Evolutionary conservation across 2,888 invertebrate species (phyloP).

Genomic region (Ametastegia equiseti): DNA sequence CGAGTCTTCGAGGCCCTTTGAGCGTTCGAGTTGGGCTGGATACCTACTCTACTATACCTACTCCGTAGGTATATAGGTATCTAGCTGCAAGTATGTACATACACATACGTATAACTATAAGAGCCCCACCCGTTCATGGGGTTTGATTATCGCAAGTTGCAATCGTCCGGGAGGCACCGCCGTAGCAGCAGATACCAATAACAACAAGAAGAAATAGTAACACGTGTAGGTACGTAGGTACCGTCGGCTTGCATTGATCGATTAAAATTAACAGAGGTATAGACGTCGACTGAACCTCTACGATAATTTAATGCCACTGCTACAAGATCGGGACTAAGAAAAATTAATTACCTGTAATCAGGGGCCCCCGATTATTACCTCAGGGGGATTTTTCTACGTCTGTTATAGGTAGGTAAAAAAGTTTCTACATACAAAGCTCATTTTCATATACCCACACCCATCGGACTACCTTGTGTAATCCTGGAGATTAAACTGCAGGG

Average conservation of each 20-base stretch:
- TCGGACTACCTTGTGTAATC: not conserved
- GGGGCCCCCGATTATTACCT: not conserved
- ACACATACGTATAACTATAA: too few relatives aligned
- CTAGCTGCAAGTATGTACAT: not conserved
- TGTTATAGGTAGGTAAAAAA: too few relatives aligned
- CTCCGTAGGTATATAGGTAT: too few relatives aligned
- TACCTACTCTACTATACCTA: too few relatives aligned
- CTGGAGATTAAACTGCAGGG: conserved; percentile 4
- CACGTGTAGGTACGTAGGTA: not conserved
- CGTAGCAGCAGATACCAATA: not conserved
- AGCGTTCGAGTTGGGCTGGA: conserved; percentile 1
- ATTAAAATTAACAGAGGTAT: conserved; percentile 36
- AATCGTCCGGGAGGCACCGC: conserved; percentile 1
- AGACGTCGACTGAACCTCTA: not conserved
- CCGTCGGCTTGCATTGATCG: not conserved
- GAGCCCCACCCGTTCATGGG: conserved; percentile 30
- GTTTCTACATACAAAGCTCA: not conserved
- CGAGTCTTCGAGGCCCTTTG: conserved; percentile 7
- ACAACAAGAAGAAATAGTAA: too few relatives aligned
- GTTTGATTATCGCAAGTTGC: conserved; percentile 19
- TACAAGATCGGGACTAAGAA: conserved; percentile 1
- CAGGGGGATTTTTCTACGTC: not conserved
- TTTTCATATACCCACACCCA: not conserved
- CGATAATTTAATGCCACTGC: conserved; percentile 2
- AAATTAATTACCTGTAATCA: conserved; percentile 27